Evolutionary conservation across 1,140 invertebrate genomes (phyloP).

Genomic region (Contarinia nasturtii): DNA sequence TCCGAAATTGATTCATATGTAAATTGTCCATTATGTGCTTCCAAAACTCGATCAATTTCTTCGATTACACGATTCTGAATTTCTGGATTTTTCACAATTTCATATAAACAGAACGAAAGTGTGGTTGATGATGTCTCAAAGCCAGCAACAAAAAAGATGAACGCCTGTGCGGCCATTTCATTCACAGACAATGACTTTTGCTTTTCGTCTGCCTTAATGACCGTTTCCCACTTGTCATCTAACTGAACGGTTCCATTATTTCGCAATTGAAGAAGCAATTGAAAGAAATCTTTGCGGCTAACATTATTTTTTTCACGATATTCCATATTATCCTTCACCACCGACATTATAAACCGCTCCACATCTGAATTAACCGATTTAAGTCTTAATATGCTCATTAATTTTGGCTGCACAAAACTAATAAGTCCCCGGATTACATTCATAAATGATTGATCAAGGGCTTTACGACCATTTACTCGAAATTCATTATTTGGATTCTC

Average conservation of each 20-base stretch:
- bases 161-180: slow-evolving; percentile 16
- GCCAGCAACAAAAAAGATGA: slow-evolving; percentile 8
- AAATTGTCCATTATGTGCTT: slow-evolving; percentile 22
- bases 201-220: not conserved
- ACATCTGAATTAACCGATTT: not conserved
- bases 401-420: slow-evolving; percentile 15
- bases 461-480: not conserved
- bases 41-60: slow-evolving; percentile 32
- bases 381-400: slow-evolving; percentile 7
- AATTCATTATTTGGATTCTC: not conserved
- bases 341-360: not conserved
- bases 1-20: slow-evolving; percentile 33
- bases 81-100: slow-evolving; percentile 24
- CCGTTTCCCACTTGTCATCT: slow-evolving; percentile 8
- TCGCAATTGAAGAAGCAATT: slow-evolving; percentile 29
- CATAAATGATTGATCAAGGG: not conserved
- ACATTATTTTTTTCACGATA: slow-evolving; percentile 23
- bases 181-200: slow-evolving; percentile 22
- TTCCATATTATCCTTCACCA: slow-evolving; percentile 2
- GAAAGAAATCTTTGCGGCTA: slow-evolving; percentile 26
- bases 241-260: slow-evolving; percentile 15
- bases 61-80: slow-evolving; percentile 33
- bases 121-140: slow-evolving; percentile 9
- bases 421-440: slow-evolving; percentile 9
- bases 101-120: slow-evolving; percentile 19